These are phyloP conservation scores for Thera obeliscata DNA, from an alignment of 2,888 invertebrate genomes.

Conservation along the genomic window DNA sequence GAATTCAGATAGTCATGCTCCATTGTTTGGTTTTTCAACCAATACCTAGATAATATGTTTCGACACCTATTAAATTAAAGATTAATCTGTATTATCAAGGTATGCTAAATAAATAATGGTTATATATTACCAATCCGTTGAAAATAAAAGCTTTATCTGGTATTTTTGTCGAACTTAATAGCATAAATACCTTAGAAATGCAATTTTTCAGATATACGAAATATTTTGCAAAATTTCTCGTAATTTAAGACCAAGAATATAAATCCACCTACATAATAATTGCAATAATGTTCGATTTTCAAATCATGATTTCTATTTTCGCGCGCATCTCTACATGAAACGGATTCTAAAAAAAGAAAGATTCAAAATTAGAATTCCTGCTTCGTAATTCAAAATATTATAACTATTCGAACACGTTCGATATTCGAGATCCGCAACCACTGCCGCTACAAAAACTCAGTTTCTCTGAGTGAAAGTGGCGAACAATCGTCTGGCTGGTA, in stretches of 20 bases:
- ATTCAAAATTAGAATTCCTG: constrained; percentile 14
- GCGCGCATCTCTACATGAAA: background rate
- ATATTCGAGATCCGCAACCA: constrained; percentile 63
- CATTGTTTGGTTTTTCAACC: constrained; percentile 12
- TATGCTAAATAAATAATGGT: no score
- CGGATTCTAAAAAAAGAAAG: background rate
- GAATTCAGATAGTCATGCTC: constrained; percentile 15
- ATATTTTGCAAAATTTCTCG: no score
- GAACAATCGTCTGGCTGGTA: constrained; percentile 65
- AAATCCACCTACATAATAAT: background rate
- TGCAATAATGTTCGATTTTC: background rate
- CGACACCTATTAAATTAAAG: background rate
- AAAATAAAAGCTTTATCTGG: no score
- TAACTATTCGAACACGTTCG: constrained; percentile 43
- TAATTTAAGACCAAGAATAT: background rate
- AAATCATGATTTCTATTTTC: background rate
- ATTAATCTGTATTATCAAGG: background rate
- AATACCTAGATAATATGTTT: background rate
- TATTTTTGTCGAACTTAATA: no score
- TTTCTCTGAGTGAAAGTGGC: constrained; percentile 82
- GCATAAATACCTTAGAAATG: no score
- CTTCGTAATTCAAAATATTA: constrained; percentile 37
- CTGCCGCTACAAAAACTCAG: constrained; percentile 71
- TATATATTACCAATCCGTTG: no score
- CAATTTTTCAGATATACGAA: no score